Conservation (phyloP, 1,140 invertebrate genomes). For the Drosophila kohkoa region DNA sequence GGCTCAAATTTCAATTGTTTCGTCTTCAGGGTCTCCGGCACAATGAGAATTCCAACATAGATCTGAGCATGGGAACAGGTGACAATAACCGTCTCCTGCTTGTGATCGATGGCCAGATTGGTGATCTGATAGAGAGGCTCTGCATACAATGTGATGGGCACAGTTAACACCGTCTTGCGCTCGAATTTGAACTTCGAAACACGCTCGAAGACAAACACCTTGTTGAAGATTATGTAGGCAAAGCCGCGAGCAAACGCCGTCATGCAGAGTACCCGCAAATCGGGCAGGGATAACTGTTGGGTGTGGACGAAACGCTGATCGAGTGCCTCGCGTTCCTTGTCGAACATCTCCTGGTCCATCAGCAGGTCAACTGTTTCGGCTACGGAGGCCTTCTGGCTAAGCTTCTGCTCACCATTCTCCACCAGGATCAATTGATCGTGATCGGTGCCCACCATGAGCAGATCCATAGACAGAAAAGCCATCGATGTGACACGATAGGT, state of each 20-base stretch:
- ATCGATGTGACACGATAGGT: conserved; percentile 88
- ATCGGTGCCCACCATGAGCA: conserved; percentile 89
- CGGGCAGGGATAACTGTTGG: conserved; percentile 65
- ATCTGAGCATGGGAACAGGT: conserved; percentile 87
- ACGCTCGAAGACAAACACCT: conserved; percentile 87
- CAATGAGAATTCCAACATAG: conserved; percentile 86
- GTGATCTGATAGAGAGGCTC: conserved; percentile 85
- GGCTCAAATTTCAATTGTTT: conserved; percentile 85
- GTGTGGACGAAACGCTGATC: conserved; percentile 54
- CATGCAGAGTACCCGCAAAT: conserved; percentile 85
- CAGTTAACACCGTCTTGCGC: conserved; percentile 86
- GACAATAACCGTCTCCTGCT: conserved; percentile 86
- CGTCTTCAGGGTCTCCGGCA: conserved; percentile 82
- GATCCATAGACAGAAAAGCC: conserved; percentile 89
- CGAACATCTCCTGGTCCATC: conserved; percentile 73
- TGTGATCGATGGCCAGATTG: conserved; percentile 85
- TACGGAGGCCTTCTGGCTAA: conserved; percentile 86
- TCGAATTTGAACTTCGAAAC: conserved; percentile 86
- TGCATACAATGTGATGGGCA: conserved; percentile 85
- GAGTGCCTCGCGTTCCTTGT: conserved; percentile 62
- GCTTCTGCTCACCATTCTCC: conserved; percentile 91
- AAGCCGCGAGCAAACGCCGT: conserved; percentile 87
- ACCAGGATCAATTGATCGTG: conserved; percentile 90
- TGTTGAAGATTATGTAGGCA: conserved; percentile 86
- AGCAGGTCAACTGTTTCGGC: conserved; percentile 85